These are phyloP conservation scores for Isoperla grammatica DNA, from an alignment of 2,888 invertebrate species.

Conservation along the genomic window DNA sequence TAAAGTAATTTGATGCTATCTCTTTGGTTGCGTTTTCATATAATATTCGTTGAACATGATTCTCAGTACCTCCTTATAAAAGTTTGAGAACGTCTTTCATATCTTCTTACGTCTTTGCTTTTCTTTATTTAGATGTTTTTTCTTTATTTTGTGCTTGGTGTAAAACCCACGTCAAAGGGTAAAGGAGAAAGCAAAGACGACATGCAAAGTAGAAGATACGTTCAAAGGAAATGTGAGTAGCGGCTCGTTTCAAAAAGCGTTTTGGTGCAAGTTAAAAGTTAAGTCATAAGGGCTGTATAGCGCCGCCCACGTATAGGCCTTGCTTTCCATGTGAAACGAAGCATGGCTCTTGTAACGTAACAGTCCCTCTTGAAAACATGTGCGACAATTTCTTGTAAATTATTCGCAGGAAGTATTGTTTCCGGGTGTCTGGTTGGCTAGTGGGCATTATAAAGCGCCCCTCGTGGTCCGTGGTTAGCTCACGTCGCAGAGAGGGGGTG, in stretches of 20 bases:
- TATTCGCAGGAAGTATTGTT: background rate
- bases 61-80: too few species aligned
- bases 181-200: slow-evolving; percentile 21
- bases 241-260: slow-evolving; percentile 19
- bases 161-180: slow-evolving; percentile 27
- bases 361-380: slow-evolving; percentile 3
- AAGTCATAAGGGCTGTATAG: slow-evolving; percentile 21
- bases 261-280: slow-evolving; percentile 25
- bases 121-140: slow-evolving; percentile 23
- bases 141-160: slow-evolving; percentile 26
- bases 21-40: too few species aligned
- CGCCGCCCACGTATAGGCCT: background rate
- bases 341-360: background rate
- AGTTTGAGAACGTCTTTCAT: background rate
- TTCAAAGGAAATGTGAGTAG: slow-evolving; percentile 25
- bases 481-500: too few species aligned
- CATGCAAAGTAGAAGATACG: slow-evolving; percentile 21
- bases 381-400: background rate
- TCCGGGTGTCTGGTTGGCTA: too few species aligned
- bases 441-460: too few species aligned
- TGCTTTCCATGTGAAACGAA: slow-evolving; percentile 20
- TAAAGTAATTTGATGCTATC: too few species aligned
- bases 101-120: slow-evolving; percentile 12
- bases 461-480: background rate
- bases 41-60: too few species aligned